These are phyloP conservation scores for Scolopax bukidnonensis DNA, from an alignment of 2,797 vertebrate genomes.

Conservation along the genomic window DNA sequence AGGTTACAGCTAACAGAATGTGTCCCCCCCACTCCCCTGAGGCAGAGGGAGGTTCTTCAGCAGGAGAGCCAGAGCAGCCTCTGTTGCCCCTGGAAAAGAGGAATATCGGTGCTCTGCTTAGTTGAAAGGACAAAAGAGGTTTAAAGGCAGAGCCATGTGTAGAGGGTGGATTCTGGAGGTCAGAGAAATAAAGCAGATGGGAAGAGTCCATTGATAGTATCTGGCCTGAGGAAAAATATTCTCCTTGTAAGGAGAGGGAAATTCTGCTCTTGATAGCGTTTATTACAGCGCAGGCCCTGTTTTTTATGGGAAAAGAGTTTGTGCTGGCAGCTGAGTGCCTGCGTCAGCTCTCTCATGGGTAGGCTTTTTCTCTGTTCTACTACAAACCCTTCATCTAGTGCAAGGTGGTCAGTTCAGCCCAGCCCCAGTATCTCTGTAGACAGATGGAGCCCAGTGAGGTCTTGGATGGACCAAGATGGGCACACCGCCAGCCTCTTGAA, in stretches of 20 bases:
- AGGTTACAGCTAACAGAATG: rapidly evolving
- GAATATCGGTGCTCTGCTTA: neutral
- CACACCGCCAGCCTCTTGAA: neutral
- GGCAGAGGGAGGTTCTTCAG: neutral
- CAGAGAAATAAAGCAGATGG: neutral
- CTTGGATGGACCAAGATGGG: neutral
- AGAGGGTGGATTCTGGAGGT: neutral
- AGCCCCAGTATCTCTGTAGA: neutral
- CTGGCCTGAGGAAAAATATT: neutral
- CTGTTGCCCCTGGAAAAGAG: neutral
- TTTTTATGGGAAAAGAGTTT: neutral
- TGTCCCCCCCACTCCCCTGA: neutral
- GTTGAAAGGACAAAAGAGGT: neutral
- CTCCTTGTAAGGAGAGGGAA: neutral
- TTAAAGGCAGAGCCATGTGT: neutral
- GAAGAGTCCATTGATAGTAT: neutral
- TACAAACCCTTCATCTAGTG: neutral
- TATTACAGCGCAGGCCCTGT: neutral
- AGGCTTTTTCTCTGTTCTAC: neutral
- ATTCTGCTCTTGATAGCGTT: neutral
- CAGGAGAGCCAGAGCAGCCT: rapidly evolving
- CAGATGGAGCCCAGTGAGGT: neutral
- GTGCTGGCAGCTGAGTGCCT: neutral
- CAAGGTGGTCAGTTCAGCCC: neutral
- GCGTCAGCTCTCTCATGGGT: neutral